Evolutionary conservation across 2,113 vertebrate species (phyloP).

Genomic region (Irena cyanogastra): DNA sequence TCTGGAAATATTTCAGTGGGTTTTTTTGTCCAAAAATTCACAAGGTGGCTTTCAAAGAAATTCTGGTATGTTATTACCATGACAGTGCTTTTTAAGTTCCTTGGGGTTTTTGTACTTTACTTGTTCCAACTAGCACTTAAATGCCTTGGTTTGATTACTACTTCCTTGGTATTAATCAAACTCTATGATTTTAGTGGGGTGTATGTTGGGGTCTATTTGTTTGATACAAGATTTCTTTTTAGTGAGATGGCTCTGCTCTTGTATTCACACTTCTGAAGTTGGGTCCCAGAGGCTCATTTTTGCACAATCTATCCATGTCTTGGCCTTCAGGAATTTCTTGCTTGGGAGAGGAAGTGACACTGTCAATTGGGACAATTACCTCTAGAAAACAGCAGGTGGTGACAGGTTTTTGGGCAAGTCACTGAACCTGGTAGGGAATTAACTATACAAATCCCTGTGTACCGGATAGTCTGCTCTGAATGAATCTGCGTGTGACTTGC

Average conservation of each 20-base stretch:
- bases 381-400: not conserved
- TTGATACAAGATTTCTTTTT: not conserved
- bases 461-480: not conserved
- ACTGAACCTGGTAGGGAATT: not conserved
- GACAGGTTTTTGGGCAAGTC: not conserved
- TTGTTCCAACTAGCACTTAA: not conserved
- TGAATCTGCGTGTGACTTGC: not conserved
- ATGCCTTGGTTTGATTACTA: not conserved
- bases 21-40: not conserved
- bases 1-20: not conserved
- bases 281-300: not conserved
- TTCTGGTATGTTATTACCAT: not conserved
- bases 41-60: not conserved
- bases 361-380: rapidly evolving
- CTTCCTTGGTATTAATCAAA: not conserved
- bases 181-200: not conserved
- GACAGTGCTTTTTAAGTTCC: not conserved
- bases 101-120: not conserved
- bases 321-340: not conserved
- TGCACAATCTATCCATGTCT: not conserved
- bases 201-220: not conserved
- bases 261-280: not conserved
- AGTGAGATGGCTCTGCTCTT: not conserved
- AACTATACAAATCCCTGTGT: not conserved
- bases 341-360: not conserved